Base-by-base conservation (phyloP, 2,113 vertebrate genomes). In the Callithrix jacchus region DNA sequence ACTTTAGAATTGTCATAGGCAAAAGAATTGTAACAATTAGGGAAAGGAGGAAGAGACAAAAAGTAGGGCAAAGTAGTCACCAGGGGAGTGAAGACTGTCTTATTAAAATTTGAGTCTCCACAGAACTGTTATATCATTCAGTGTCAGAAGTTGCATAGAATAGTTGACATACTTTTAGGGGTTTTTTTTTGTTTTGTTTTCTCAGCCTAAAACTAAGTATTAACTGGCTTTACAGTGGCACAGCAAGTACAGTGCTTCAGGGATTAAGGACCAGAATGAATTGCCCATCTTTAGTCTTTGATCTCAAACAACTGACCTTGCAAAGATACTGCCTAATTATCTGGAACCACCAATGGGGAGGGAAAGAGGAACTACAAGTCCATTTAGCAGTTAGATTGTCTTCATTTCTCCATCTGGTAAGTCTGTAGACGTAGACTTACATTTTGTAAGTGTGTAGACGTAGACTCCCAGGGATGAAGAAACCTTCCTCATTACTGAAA, bases 341-440 rank as follows among this genome's bases (percentile, higher is more conserved):
- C 66, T 30, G 56, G 40, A 77, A 12, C 42, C 37, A 45, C n/a
- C 8, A 8, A 0, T 8, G 25, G 27, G 0, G 4, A 27, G 61
- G 73, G 6, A 13, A 84, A 40, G 7, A 27, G 32, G 17, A 32
- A 7, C 1, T 0, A 0, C 8, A 2, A 12, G 52, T 12, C 18
- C 20, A 1, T 7, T 6, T 40, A 27, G 18, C 40, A 58, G 4
- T 25, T 40, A 42, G 66, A 79, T 18, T 8, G 4, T 35, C 66
- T 49, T 37, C 32, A 0, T 0, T 0, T 0, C 35, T 6, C 47
- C 49, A 9, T 5, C 30, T 3, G 4, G 12, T 47, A 20, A 64
- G 45, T 58, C 21, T 5, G 0, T 0, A 54, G 40, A 10, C 8
- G 1, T 5, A 40, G 79, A 25, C 12, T 71, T 52, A 52, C 42